Conservation (phyloP, 64 coral and sea anemone species). For the Porites australiensis region DNA sequence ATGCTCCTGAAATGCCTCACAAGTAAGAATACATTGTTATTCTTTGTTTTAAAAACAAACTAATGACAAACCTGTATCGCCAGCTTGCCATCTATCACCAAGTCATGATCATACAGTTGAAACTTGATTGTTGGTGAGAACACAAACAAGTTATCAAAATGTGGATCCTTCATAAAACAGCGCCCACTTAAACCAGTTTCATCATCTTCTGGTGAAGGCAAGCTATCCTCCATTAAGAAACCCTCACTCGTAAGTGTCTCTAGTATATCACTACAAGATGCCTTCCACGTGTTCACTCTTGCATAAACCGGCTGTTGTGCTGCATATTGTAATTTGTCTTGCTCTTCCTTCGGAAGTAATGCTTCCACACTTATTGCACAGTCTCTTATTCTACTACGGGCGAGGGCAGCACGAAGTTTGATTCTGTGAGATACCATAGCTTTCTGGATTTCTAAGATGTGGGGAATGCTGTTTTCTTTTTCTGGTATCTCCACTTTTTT, state of each 20-base stretch:
- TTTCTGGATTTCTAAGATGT: constrained; percentile 89
- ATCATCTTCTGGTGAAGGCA: constrained; percentile 56
- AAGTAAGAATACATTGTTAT: too few relatives aligned
- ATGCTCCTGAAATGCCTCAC: too few relatives aligned
- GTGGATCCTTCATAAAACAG: constrained; percentile 82
- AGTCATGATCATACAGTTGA: constrained; percentile 86
- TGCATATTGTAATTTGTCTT: constrained; percentile 91
- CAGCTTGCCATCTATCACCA: constrained; percentile 76
- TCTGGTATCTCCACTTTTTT: constrained; percentile 64
- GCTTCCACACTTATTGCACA: constrained; percentile 97
- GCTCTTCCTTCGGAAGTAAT: constrained; percentile 93
- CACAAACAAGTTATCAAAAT: constrained; percentile 93
- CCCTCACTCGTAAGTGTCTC: constrained; percentile 77
- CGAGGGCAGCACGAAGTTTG: constrained; percentile 94
- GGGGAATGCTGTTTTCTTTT: constrained; percentile 74
- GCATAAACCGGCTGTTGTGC: constrained; percentile 89
- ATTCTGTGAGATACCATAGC: constrained; percentile 81
- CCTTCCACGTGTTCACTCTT: constrained; percentile 84
- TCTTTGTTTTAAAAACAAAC: background rate
- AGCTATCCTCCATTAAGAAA: constrained; percentile 70
- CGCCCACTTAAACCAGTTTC: constrained; percentile 51
- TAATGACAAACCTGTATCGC: constrained; percentile 88
- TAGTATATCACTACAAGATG: constrained; percentile 59
- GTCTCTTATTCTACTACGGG: constrained; percentile 89
- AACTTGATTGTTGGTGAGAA: constrained; percentile 91